These are phyloP conservation scores for Rhabdomys dilectus DNA, from an alignment of 2,113 vertebrate species.

Conservation along the genomic window DNA sequence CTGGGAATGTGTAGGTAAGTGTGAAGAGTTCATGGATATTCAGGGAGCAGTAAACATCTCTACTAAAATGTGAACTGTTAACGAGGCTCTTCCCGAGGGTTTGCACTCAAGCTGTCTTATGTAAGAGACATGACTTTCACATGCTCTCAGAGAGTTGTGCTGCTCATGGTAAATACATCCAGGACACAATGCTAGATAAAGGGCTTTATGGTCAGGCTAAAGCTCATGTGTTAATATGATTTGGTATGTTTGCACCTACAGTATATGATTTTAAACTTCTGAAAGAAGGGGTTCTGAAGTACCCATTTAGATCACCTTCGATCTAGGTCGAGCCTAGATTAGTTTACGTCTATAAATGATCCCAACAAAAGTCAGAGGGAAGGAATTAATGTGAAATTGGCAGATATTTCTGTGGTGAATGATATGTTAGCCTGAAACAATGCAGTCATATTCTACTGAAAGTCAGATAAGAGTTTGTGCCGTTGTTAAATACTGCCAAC, in stretches of 20 bases:
- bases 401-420: not conserved
- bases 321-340: not conserved
- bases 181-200: not conserved
- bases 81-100: not conserved
- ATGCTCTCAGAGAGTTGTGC: no score
- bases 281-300: not conserved
- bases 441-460: not conserved
- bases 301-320: not conserved
- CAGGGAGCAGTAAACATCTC: not conserved
- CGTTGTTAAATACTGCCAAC: not conserved
- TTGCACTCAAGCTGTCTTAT: not conserved
- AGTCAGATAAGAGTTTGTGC: not conserved
- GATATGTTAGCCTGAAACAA: not conserved
- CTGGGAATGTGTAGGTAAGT: no score
- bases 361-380: not conserved
- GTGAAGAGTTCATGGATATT: not conserved
- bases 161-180: fast-evolving
- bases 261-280: not conserved
- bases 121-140: not conserved
- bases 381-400: not conserved
- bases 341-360: not conserved
- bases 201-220: not conserved
- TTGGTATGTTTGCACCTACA: not conserved
- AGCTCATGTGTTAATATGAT: not conserved
- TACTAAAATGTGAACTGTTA: not conserved